A percentile compares a stretch with the other conserved stretches of the same genome.
phyloP scores from a whole-genome alignment of 2,113 vertebrate genomes.

The Callopanchax toddi region DNA sequence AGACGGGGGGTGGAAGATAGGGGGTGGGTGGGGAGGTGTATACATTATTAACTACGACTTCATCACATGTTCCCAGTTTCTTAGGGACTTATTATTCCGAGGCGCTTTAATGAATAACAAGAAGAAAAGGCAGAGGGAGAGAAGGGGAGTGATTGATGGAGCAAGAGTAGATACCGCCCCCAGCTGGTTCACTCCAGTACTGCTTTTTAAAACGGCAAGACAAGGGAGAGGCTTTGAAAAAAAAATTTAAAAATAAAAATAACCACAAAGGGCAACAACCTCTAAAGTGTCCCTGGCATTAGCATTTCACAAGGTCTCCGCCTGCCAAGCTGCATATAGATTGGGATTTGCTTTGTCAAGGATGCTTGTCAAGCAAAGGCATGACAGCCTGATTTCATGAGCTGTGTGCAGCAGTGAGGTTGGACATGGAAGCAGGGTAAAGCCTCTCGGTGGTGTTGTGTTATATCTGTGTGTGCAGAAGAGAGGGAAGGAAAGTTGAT shows the following conservation, averaged over 20 bases:
- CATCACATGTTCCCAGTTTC: constrained; percentile 84
- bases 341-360: constrained; percentile 76
- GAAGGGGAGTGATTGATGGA: constrained; percentile 77
- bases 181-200: constrained; percentile 76
- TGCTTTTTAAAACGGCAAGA: constrained; percentile 51
- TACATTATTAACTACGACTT: constrained; percentile 87
- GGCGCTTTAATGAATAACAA: constrained; percentile 85
- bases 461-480: constrained; percentile 4
- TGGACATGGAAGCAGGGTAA: constrained; percentile 58
- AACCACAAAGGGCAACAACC: constrained; percentile 68
- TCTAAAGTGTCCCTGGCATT: constrained; percentile 73
- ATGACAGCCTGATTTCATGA: constrained; percentile 75
- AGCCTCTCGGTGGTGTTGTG: constrained; percentile 42
- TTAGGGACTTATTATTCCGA: constrained; percentile 85
- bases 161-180: constrained; percentile 81
- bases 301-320: constrained; percentile 75
- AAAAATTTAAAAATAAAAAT: constrained; percentile 34
- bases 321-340: constrained; percentile 72
- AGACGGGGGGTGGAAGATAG: constrained; percentile 30
- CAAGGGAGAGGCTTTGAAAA: constrained; percentile 39
- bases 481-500: constrained; percentile 28
- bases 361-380: constrained; percentile 72
- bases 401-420: constrained; percentile 47
- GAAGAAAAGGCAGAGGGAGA: constrained; percentile 73
- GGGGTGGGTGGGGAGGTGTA: constrained; percentile 55